Percentiles rank a stretch among this genome's conserved stretches.
phyloP scores from a whole-genome alignment of 2,888 invertebrate species.

The Stenolophus ochropezus region DNA sequence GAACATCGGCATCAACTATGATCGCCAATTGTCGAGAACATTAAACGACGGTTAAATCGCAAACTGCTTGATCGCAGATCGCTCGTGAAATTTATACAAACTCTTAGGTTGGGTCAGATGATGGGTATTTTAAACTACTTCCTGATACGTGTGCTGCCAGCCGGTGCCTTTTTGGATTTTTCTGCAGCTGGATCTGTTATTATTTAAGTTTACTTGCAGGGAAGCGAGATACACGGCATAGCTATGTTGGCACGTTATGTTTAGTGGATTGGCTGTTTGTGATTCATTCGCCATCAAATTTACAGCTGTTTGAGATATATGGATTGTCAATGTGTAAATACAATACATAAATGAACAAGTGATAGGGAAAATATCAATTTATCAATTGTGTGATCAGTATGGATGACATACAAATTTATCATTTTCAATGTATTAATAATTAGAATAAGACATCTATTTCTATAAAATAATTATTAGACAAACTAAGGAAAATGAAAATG shows the following conservation, averaged over 20 bases:
- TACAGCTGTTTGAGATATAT: background rate
- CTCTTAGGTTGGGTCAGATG: constrained; percentile 13
- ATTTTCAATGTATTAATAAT: too few species aligned
- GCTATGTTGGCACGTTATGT: constrained; percentile 21
- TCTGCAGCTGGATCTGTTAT: constrained; percentile 1
- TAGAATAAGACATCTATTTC: too few species aligned
- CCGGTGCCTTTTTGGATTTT: constrained; percentile 31
- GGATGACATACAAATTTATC: too few species aligned
- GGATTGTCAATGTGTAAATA: too few species aligned
- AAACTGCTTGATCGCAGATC: constrained; percentile 25
- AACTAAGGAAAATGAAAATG: too few species aligned
- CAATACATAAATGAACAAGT: too few species aligned
- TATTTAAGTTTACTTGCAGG: constrained; percentile 29
- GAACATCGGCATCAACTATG: background rate
- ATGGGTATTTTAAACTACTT: constrained; percentile 39
- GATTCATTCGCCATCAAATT: background rate
- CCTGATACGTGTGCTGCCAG: constrained; percentile 32
- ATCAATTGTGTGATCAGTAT: too few species aligned
- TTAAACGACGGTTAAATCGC: constrained; percentile 20
- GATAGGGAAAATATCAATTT: too few species aligned
- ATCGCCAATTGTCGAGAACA: constrained; percentile 35
- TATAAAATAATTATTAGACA: too few species aligned
- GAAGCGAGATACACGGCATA: background rate
- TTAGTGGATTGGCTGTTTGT: background rate
- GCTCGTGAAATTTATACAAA: constrained; percentile 35